These are phyloP conservation scores for Oxyteleia sp. DNA, from an alignment of 2,888 invertebrate genomes.

Conservation along the genomic window DNA sequence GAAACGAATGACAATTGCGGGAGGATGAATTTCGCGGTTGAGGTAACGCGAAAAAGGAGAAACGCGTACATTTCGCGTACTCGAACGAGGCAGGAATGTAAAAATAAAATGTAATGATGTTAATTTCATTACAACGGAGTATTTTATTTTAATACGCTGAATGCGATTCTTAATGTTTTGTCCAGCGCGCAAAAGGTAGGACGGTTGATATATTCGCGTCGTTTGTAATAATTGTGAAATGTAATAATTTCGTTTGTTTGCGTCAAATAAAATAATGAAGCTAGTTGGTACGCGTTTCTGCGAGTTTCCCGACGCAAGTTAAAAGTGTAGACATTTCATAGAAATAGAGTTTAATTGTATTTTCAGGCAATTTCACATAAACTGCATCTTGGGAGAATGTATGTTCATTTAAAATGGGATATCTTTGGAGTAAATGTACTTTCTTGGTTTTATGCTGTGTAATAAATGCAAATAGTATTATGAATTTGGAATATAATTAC, in stretches of 20 bases:
- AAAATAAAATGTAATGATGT: constrained; percentile 24
- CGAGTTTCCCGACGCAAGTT: constrained; percentile 12
- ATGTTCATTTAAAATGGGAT: too few relatives aligned
- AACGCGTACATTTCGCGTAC: neutral
- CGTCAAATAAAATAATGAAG: constrained; percentile 11
- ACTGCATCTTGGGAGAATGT: too few relatives aligned
- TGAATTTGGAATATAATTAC: too few relatives aligned
- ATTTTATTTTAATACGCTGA: constrained; percentile 5
- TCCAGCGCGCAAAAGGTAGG: neutral
- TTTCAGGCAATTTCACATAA: constrained; percentile 40
- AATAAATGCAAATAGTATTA: too few relatives aligned
- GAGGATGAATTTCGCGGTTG: neutral
- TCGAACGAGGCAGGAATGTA: neutral
- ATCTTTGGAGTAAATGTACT: too few relatives aligned
- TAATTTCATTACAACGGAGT: constrained; percentile 20
- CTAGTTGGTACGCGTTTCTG: neutral
- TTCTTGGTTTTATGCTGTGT: too few relatives aligned
- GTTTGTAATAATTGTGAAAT: constrained; percentile 28
- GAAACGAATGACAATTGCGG: too few relatives aligned
- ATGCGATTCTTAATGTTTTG: neutral
- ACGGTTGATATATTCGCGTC: constrained; percentile 2
- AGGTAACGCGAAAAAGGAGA: constrained; percentile 6
- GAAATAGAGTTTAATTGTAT: constrained; percentile 46
- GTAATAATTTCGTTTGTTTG: constrained; percentile 6
- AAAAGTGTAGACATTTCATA: constrained; percentile 39